phyloP scores from a whole-genome alignment of 2,797 vertebrate species.

The Hipposideros larvatus region DNA sequence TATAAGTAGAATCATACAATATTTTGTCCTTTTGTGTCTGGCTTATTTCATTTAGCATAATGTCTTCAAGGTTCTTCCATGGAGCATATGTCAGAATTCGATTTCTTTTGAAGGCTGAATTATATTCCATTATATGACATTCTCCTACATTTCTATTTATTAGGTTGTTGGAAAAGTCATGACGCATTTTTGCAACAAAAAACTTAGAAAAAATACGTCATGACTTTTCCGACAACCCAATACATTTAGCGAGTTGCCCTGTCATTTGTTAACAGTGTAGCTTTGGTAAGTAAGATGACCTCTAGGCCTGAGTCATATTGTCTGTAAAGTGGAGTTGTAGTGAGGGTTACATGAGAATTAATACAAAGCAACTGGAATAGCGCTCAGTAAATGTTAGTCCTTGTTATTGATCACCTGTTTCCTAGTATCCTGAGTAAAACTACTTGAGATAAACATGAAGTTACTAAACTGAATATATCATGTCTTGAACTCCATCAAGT shows the following conservation, averaged over 20 bases:
- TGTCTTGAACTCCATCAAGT: constrained; percentile 35
- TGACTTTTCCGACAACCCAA: too few species aligned
- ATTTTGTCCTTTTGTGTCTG: background rate
- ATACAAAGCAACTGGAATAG: background rate
- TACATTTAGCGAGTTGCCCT: background rate
- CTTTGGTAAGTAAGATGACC: background rate
- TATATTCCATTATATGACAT: background rate
- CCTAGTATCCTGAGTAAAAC: background rate
- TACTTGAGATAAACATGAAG: background rate
- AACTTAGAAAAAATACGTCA: too few species aligned
- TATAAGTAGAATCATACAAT: background rate
- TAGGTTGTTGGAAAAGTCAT: too few species aligned
- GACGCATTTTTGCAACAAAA: too few species aligned
- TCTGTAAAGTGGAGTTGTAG: background rate
- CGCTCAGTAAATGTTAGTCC: background rate
- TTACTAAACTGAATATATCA: background rate
- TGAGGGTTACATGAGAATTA: background rate
- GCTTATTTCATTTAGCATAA: background rate
- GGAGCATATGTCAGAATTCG: background rate
- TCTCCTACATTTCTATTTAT: background rate
- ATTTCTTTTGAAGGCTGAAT: constrained; percentile 40
- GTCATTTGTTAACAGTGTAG: background rate
- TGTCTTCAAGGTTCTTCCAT: background rate
- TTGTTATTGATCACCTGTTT: background rate
- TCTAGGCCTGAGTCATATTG: background rate